Conservation (phyloP, 2,888 invertebrate genomes). For the Pedicia rivosa region DNA sequence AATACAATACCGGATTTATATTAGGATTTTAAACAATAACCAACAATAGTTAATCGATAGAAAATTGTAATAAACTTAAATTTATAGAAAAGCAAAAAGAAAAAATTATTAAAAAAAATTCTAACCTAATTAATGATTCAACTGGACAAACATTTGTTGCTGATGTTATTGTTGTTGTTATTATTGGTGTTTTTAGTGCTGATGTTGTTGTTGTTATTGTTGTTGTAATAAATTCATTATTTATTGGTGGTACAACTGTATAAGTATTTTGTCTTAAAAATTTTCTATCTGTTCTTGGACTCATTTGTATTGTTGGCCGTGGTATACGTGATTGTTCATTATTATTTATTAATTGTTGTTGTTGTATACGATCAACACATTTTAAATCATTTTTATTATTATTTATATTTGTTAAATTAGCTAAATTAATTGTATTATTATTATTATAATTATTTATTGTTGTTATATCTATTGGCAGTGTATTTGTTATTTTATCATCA, state of each 20-base stretch:
- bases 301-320: constrained; percentile 24
- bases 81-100: too few relatives aligned
- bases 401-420: background rate
- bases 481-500: too few relatives aligned
- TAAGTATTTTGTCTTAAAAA: constrained; percentile 29
- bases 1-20: too few relatives aligned
- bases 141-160: too few relatives aligned
- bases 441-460: background rate
- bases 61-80: too few relatives aligned
- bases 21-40: too few relatives aligned
- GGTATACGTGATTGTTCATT: constrained; percentile 20
- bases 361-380: constrained; percentile 21
- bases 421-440: background rate
- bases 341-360: background rate
- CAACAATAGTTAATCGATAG: too few relatives aligned
- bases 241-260: too few relatives aligned
- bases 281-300: constrained; percentile 25
- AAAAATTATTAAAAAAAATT: too few relatives aligned
- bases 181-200: constrained; percentile 11
- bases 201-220: constrained; percentile 11
- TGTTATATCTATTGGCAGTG: background rate
- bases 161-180: too few relatives aligned
- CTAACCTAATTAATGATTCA: too few relatives aligned
- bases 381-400: background rate
- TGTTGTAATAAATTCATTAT: too few relatives aligned